Evolutionary conservation across 2,888 invertebrate genomes (phyloP).

Genomic region (Catocala sponsa): DNA sequence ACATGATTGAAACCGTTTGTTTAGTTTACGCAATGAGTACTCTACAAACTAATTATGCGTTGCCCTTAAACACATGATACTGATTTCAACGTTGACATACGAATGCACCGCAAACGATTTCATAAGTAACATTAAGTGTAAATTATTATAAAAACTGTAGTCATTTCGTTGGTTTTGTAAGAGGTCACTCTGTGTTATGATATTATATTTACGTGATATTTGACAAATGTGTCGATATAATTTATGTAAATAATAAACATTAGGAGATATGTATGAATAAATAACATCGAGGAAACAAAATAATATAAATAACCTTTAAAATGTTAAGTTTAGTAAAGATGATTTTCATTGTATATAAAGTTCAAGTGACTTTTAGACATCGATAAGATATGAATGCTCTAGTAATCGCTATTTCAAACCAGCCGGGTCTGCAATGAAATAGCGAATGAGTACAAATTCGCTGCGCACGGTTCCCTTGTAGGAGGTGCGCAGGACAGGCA

Average conservation of each 20-base stretch:
- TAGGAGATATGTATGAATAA: slow-evolving; percentile 28
- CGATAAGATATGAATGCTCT: too few relatives aligned
- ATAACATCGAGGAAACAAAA: slow-evolving; percentile 9
- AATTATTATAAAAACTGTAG: slow-evolving; percentile 8
- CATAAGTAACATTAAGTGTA: slow-evolving; percentile 10
- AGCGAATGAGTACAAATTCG: too few relatives aligned
- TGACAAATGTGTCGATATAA: slow-evolving; percentile 34
- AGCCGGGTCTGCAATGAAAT: too few relatives aligned
- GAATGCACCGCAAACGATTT: slow-evolving; percentile 5
- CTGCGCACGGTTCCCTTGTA: slow-evolving; percentile 1
- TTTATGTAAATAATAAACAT: slow-evolving; percentile 38
- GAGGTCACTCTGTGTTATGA: slow-evolving; percentile 14
- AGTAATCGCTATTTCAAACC: too few relatives aligned
- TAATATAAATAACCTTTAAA: neutral
- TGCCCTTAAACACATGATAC: slow-evolving; percentile 21
- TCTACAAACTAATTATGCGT: slow-evolving; percentile 5
- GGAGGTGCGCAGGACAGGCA: slow-evolving; percentile 29
- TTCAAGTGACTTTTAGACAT: too few relatives aligned
- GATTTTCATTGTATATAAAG: neutral
- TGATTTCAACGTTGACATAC: neutral
- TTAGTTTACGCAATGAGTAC: slow-evolving; percentile 27
- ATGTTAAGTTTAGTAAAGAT: neutral
- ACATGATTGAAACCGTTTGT: slow-evolving; percentile 24
- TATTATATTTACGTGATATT: slow-evolving; percentile 26
- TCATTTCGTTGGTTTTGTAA: slow-evolving; percentile 14